Evolutionary conservation across 2,113 vertebrate genomes (phyloP), one percentile per base, ranked within the genome.

Genomic region (Canis aureus): DNA sequence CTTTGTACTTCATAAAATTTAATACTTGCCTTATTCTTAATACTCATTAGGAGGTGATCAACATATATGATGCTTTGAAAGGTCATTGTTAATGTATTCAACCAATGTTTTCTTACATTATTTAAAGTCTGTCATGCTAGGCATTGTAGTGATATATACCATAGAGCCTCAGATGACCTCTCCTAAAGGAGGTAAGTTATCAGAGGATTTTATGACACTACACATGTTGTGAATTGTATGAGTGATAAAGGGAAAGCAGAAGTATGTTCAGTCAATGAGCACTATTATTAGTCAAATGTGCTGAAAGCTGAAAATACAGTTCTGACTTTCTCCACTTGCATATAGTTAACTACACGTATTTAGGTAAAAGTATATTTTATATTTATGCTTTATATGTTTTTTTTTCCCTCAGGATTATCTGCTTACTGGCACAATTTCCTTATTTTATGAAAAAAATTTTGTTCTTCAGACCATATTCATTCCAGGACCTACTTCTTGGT

Each of bases 1-100:
- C 1, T 66, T 89, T 87, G 0, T 55, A 62, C 89, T 11, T 59
- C 23, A 43, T 79, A 43, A 32, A 62, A 64, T 3, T 8, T 43
- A 59, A 55, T 55, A 78, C 53, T 85, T 87, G 3, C 0, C 51
- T 94, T 90, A 49, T 0, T 79, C 4, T 67, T 84, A 69, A 38
- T 74, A 57, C 1, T 88, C 49, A 3, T 62, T 60, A 15, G 88
- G 19, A 79, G 20, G 0, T 71, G 64, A 85, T 80, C 16, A 81
- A 64, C 20, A 62, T 49, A 66, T 16, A 76, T 22, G 29, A 76
- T 79, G 2, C 25, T 97, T 73, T 80, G 62, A 87, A 96, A 78
- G 3, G 2, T 53, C 9, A 62, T 27, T 17, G 11, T 64, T 49
- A 8, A 67, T 25, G 64, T 89, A 49, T 86, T 67, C 13, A 38